Conservation (phyloP, 2,888 invertebrate genomes). For the Catocala fraxini region DNA sequence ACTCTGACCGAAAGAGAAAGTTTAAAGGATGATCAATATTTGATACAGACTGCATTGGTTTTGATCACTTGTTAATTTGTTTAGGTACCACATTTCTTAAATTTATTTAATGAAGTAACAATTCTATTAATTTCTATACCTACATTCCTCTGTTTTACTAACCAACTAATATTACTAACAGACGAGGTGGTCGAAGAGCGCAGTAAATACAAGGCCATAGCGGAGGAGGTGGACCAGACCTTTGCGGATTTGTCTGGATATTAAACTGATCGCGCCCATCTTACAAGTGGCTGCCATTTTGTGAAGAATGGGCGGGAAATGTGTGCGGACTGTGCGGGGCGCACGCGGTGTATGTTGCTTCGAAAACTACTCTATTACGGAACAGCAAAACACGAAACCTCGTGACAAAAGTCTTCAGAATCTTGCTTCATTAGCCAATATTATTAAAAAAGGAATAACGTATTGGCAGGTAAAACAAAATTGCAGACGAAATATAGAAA, state of each 20-base stretch:
- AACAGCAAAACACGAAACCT: conserved; percentile 38
- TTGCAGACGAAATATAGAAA: neutral
- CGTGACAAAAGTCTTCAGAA: conserved; percentile 9
- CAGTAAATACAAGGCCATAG: conserved; percentile 99
- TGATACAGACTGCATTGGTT: too few species aligned
- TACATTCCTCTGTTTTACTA: conserved; percentile 45
- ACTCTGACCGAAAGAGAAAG: too few species aligned
- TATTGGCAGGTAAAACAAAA: conserved; percentile 5
- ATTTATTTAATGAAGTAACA: conserved; percentile 1
- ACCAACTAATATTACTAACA: conserved; percentile 84
- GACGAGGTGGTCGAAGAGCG: conserved; percentile 96
- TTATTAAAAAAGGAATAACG: conserved; percentile 1
- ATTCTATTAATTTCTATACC: neutral
- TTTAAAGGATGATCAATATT: too few species aligned
- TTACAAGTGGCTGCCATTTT: conserved; percentile 58
- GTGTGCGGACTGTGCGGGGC: conserved; percentile 34
- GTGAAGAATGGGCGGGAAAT: conserved; percentile 53
- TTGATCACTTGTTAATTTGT: too few species aligned
- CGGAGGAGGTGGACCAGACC: conserved; percentile 98
- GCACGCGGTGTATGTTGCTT: conserved; percentile 46
- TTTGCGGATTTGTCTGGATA: conserved; percentile 98
- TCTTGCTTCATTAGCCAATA: conserved; percentile 13
- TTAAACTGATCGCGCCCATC: conserved; percentile 74
- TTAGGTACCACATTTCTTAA: neutral
- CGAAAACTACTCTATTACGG: conserved; percentile 28